Base-by-base conservation (phyloP, 2,888 invertebrate species). In the Uloborus plumipes region DNA sequence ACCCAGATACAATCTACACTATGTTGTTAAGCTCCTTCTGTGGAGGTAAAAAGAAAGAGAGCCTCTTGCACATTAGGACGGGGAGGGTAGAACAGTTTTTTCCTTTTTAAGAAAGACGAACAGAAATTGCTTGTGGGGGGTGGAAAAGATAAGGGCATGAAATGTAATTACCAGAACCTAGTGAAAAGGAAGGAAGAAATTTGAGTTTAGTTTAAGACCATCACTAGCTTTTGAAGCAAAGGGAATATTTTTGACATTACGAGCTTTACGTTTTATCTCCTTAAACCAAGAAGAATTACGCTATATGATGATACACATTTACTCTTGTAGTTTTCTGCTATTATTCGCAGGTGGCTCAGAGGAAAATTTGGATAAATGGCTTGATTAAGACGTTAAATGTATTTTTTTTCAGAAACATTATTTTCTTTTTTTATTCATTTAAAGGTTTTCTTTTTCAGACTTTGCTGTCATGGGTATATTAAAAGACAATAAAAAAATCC, bases 1-100 rank as follows among this genome's bases (percentile, higher is more conserved):
- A 78, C 49, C 71, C 64, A 78, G 77, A 78, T 78, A 78, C 77
- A 70, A 78, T 78, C 77, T 78, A 78, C 77, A 71, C 58, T 39
- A 39, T 53, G 18, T 58, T 66, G 66, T 66, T 74, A 74, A 66
- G 58, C 66, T 31, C 58, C 31, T 20, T 66, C 53, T 53, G 26
- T 22, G 15, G 26, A 47, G 16, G 31, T 55, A 65, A 71, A 70
- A 78, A 51, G 31, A 71, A 78, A 71, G 65, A 39, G 39, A 39
- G 39, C 75, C 49, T 18, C 39, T 16, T 50, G 66, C 75, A n/a
- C 20, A 55, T 55, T 55, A 61, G 20, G 61, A 26, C 22, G 51
- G 58, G 59, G 58, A 67, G 49, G 47, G 11, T 11, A 1, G 65
- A n/a, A 39, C 61, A 69, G 62, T 76, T 76, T 76, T n/a, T n/a